Conservation (phyloP, 2,797 vertebrate genomes). For the Sebastes jordani region DNA sequence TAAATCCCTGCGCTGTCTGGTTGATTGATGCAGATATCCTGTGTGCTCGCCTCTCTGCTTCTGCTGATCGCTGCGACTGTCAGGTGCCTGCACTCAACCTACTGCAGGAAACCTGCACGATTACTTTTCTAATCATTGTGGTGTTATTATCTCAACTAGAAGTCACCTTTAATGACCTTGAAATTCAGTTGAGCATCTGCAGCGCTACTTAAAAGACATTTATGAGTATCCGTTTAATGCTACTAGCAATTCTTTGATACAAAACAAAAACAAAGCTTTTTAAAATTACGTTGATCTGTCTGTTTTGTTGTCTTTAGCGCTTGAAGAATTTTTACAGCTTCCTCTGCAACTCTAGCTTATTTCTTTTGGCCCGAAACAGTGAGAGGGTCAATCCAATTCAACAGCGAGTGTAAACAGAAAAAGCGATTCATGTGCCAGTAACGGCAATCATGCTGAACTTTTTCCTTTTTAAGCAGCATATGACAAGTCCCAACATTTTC, state of each 20-base stretch:
- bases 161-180: not conserved
- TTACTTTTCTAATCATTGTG: slow-evolving; percentile 14
- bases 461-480: slow-evolving; percentile 32
- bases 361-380: slow-evolving; percentile 41
- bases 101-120: not conserved
- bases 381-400: slow-evolving; percentile 46
- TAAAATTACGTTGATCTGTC: slow-evolving; percentile 31
- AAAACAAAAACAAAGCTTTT: slow-evolving; percentile 16
- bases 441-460: slow-evolving; percentile 27
- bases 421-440: slow-evolving; percentile 35
- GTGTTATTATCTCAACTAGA: not conserved
- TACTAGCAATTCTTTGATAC: not conserved
- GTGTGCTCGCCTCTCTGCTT: slow-evolving; percentile 56
- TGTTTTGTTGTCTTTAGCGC: slow-evolving; percentile 19
- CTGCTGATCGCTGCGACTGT: slow-evolving; percentile 56
- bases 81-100: slow-evolving; percentile 52
- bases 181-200: slow-evolving; percentile 6
- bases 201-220: not conserved
- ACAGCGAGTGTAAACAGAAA: slow-evolving; percentile 44
- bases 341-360: slow-evolving; percentile 49
- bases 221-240: not conserved
- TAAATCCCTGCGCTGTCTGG: slow-evolving; percentile 68
- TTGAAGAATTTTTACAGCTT: slow-evolving; percentile 57
- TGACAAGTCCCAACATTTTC: slow-evolving; percentile 43
- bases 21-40: slow-evolving; percentile 75